phyloP scores from a whole-genome alignment of 2,797 vertebrate species.

The Sciurus vulgaris region DNA sequence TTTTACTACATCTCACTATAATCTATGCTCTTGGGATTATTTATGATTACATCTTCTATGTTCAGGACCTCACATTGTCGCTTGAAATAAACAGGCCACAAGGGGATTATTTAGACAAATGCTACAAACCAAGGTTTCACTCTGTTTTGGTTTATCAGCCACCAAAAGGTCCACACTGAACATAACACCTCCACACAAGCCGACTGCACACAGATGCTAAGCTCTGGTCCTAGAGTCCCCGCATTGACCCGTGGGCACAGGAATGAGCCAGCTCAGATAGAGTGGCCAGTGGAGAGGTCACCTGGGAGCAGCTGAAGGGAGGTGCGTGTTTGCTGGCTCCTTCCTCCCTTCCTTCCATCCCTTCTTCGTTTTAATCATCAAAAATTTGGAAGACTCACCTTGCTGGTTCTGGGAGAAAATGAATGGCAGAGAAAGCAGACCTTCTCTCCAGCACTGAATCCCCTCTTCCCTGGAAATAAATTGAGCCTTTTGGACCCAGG shows the following conservation, averaged over 20 bases:
- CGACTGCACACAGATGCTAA: background rate
- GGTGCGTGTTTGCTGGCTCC: background rate
- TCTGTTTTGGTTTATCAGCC: background rate
- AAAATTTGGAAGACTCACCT: background rate
- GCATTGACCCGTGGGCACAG: background rate
- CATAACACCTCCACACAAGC: rapidly evolving
- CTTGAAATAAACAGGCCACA: background rate
- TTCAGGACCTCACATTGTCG: background rate
- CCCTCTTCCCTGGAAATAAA: background rate
- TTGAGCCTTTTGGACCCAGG: background rate
- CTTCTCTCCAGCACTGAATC: background rate
- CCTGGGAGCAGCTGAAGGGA: background rate
- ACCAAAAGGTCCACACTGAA: background rate
- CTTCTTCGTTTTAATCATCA: background rate
- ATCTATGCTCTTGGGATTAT: background rate
- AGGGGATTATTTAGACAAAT: background rate
- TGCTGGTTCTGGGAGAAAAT: background rate
- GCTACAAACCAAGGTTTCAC: background rate
- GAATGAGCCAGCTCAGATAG: background rate
- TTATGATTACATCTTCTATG: background rate
- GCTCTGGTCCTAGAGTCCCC: background rate
- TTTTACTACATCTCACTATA: background rate
- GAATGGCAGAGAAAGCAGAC: background rate
- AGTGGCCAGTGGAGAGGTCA: too few relatives aligned
- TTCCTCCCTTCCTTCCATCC: background rate